Evolutionary conservation across 1,140 invertebrate species (phyloP), one percentile per base, ranked within the genome.

Genomic region (Aphis craccivora): DNA sequence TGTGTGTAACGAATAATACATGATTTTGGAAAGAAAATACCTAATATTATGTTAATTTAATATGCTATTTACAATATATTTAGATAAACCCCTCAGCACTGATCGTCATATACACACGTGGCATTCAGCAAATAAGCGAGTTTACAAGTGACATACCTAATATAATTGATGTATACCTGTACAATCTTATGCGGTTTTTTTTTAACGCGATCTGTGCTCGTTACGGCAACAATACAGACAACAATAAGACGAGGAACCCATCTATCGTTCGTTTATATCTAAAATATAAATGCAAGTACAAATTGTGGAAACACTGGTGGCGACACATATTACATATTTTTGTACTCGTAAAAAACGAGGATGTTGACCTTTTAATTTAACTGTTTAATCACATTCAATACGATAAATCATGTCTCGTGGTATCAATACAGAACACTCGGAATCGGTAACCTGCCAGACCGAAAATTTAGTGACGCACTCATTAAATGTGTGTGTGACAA

Each of bases 301-400:
- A 23, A 35, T 43, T 84, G 83, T 84, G 40, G 23, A 84, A 84
- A 84, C 23, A 43, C 7, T 35, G 51, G 20, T 89, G 7, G 86
- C 20, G 23, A 25, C 23, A 30, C n/a, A n/a, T 89, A 25, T 14
- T 51, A 20, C 18, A 35, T 20, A 23, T n/a, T 89, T 37, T 55
- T 55, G 25, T 43, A 35, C 35, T 0, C 0, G 48, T 43, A 55
- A 37, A 87, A 87, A 87, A 89, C 14, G 87, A 53, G 87, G 51
- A 40, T 89, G 87, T 89, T 89, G 48, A 89, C 87, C 48, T 89
- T 89, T 89, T 89, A 37, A 53, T 89, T 89, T 37, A 5, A 89
- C 35, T 37, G 35, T 51, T 51, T 9, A 51, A 51, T 51, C 48
- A 51, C 48, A 51, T 51, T 14, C 48, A 51, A 2, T 51, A 51